Evolutionary conservation across 1,140 invertebrate species (phyloP).

Genomic region (Bombus confusus): DNA sequence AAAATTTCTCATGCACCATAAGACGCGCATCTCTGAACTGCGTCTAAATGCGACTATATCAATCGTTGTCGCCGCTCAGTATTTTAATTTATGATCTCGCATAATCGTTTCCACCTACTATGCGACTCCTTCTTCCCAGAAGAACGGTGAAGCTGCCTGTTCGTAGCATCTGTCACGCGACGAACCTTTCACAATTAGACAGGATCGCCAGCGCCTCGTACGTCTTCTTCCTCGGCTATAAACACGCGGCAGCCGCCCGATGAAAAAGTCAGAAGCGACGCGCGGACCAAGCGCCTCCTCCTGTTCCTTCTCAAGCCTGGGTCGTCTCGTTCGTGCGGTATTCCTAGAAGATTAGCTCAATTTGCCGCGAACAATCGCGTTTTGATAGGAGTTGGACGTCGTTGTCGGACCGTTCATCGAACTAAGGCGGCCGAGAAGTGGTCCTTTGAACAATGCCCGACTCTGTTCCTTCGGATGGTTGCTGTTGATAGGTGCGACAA

Average conservation of each 20-base stretch:
- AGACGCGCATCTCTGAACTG: too few species aligned
- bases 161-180: constrained; percentile 73
- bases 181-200: constrained; percentile 71
- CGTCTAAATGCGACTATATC: too few species aligned
- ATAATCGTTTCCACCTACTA: background rate
- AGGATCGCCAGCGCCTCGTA: constrained; percentile 53
- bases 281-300: background rate
- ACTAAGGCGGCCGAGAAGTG: background rate
- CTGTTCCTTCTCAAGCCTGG: too few species aligned
- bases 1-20: too few species aligned
- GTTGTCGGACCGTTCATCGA: too few species aligned
- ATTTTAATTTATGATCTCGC: background rate
- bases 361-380: constrained; percentile 19
- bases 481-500: constrained; percentile 1
- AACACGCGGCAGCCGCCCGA: background rate
- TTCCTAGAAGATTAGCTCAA: constrained; percentile 27
- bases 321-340: background rate
- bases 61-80: background rate
- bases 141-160: constrained; percentile 66
- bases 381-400: constrained; percentile 16
- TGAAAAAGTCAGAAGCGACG: constrained; percentile 23
- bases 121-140: constrained; percentile 62
- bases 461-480: constrained; percentile 1
- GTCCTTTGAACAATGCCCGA: background rate
- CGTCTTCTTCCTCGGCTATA: constrained; percentile 46